Evolutionary conservation across 2,113 vertebrate species (phyloP), one percentile per base, ranked within the genome.

Genomic region (Malaclemys terrapin): DNA sequence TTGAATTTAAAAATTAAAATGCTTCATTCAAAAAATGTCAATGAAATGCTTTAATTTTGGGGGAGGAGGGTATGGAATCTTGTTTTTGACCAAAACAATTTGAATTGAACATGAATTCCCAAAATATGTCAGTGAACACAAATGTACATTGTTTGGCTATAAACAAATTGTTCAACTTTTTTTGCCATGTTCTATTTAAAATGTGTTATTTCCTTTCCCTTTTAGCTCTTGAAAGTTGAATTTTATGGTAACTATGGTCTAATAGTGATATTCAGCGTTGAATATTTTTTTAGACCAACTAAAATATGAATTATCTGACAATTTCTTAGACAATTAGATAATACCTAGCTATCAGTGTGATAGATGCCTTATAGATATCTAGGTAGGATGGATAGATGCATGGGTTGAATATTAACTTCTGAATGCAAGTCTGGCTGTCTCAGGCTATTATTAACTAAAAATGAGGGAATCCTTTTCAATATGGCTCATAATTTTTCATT

Each of bases 401-500:
- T 45, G 45, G 76, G 56, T 72, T 62, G 72, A 92, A 82, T 20
- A 52, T 17, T 89, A 10, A 54, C 10, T 85, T 92, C 85, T 96
- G 57, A 16, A 83, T 38, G 22, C 29, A 4, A 72, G 35, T 86
- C 87, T 93, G 62, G 25, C 2, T 93, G 38, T 87, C 76, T 13
- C 49, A 2, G 84, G 47, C 47, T 89, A 8, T 87, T 88, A 62
- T 62, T 84, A 1, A 84, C 80, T 92, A 38, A 90, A 88, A 4
- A 6, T 62, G 80, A 93, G 76, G 84, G n/a, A 94, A 86, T 84
- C 25, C 8, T 62, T 84, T 89, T 94, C 95, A 93, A 96, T 96
- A 93, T 97, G 69, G 87, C 91, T 96, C 95, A 96, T 95, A 93
- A 94, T 96, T 98, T 98, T 93, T 97, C 91, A 56, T 98, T 98